These are phyloP conservation scores for Spizella passerina DNA, from an alignment of 2,797 vertebrate species.

Conservation along the genomic window DNA sequence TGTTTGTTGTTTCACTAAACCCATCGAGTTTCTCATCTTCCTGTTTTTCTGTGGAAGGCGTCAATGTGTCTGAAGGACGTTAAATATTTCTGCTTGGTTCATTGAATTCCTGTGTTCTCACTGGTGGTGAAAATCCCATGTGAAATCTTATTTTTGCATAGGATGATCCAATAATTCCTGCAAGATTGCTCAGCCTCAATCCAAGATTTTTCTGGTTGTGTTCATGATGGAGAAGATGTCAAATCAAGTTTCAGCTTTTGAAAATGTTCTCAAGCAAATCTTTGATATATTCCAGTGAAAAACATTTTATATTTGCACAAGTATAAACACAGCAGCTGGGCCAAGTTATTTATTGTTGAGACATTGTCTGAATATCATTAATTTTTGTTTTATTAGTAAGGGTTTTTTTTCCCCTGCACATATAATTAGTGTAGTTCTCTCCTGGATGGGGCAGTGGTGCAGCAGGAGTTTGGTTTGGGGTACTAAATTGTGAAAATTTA, in stretches of 20 bases:
- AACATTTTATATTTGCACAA: background rate
- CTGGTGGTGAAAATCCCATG: background rate
- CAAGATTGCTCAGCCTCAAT: background rate
- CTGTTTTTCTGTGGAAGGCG: background rate
- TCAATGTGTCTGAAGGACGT: background rate
- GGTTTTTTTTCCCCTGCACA: fast-evolving
- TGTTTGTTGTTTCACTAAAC: background rate
- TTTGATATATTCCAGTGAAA: background rate
- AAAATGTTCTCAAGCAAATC: background rate
- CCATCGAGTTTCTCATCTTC: background rate
- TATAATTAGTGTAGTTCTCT: background rate
- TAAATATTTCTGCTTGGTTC: background rate
- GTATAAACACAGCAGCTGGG: background rate
- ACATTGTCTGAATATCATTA: background rate
- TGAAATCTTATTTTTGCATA: background rate
- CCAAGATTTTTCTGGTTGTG: background rate
- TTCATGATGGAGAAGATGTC: background rate
- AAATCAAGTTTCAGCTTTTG: background rate
- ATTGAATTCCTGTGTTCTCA: background rate
- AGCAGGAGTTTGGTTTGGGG: background rate
- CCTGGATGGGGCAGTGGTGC: background rate
- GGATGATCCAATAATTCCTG: background rate
- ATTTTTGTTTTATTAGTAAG: background rate
- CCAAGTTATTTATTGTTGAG: background rate
- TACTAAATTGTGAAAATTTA: background rate